phyloP scores from a whole-genome alignment of 2,797 vertebrate genomes.

The Phrynocephalus guinanensis region DNA sequence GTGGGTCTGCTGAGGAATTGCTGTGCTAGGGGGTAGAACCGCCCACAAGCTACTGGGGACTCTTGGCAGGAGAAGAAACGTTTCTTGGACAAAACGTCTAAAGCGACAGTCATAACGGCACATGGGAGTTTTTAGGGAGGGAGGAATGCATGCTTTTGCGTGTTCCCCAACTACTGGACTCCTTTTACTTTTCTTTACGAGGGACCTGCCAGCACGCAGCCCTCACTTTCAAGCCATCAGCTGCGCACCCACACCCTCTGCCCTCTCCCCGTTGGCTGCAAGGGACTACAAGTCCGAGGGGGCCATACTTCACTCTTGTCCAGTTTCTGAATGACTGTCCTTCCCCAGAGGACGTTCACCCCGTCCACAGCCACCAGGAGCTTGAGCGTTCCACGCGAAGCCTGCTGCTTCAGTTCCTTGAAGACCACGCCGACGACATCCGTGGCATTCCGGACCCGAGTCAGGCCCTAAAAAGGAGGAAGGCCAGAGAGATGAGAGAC shows the following conservation, averaged over 20 bases:
- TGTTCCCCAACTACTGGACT: too few species aligned
- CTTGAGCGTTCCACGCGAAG: conserved; percentile 69
- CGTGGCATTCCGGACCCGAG: conserved; percentile 86
- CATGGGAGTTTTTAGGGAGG: too few species aligned
- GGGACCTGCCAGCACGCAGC: neutral
- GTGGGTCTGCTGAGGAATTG: too few species aligned
- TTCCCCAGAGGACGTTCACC: conserved; percentile 92
- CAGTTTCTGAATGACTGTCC: conserved; percentile 83
- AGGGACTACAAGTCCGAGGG: neutral
- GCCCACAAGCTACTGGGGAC: too few species aligned
- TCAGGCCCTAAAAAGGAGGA: conserved; percentile 81
- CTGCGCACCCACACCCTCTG: too few species aligned
- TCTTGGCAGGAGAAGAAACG: too few species aligned
- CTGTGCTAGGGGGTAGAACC: too few species aligned
- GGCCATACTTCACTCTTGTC: conserved; percentile 83
- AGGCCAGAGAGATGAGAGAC: fast-evolving
- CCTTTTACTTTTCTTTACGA: too few species aligned
- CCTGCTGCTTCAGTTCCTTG: conserved; percentile 87
- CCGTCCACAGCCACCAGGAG: conserved; percentile 91
- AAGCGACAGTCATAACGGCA: too few species aligned
- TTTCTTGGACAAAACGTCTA: too few species aligned
- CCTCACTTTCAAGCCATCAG: neutral
- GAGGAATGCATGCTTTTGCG: too few species aligned
- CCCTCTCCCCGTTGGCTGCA: too few species aligned
- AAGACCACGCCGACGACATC: conserved; percentile 89